phyloP scores from a whole-genome alignment of 2,888 invertebrate species.

The Eurytoma adleriae region DNA sequence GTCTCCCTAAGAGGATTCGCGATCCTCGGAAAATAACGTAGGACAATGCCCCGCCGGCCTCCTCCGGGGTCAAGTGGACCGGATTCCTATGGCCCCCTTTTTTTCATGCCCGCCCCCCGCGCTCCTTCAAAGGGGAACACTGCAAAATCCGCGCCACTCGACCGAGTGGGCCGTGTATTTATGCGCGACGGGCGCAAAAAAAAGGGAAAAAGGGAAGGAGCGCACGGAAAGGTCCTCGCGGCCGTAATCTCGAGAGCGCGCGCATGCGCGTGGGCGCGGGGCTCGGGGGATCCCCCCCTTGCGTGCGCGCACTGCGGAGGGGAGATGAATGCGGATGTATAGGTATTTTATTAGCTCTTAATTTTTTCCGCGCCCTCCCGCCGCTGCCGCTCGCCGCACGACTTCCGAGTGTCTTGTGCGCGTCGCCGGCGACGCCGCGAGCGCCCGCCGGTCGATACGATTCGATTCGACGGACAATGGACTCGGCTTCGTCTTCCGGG shows the following conservation, averaged over 20 bases:
- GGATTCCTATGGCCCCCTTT: too few relatives aligned
- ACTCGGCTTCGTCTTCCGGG: slow-evolving; percentile 16
- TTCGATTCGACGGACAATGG: slow-evolving; percentile 39
- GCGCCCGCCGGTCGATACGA: slow-evolving; percentile 34
- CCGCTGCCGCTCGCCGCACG: background rate
- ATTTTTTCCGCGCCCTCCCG: slow-evolving; percentile 39
- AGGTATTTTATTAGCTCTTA: slow-evolving; percentile 51
- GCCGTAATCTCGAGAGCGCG: background rate
- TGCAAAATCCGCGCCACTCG: background rate
- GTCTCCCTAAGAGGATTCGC: slow-evolving; percentile 18
- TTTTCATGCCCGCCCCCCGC: too few relatives aligned
- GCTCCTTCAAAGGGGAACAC: too few relatives aligned
- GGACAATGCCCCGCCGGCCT: background rate
- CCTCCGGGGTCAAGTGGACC: too few relatives aligned
- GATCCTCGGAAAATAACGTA: background rate
- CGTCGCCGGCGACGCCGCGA: slow-evolving; percentile 3
- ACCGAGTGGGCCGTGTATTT: background rate
- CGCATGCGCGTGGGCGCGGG: background rate
- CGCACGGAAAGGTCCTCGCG: background rate
- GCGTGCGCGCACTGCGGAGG: slow-evolving; percentile 6
- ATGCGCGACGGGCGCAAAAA: background rate
- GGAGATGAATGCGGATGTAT: slow-evolving; percentile 39
- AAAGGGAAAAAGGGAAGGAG: background rate
- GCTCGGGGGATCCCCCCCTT: background rate
- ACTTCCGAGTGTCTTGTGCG: slow-evolving; percentile 7